Percentiles rank a stretch among this genome's conserved stretches.
Conservation (phyloP, 2,888 invertebrate species). For the Coenonympha arcania region DNA sequence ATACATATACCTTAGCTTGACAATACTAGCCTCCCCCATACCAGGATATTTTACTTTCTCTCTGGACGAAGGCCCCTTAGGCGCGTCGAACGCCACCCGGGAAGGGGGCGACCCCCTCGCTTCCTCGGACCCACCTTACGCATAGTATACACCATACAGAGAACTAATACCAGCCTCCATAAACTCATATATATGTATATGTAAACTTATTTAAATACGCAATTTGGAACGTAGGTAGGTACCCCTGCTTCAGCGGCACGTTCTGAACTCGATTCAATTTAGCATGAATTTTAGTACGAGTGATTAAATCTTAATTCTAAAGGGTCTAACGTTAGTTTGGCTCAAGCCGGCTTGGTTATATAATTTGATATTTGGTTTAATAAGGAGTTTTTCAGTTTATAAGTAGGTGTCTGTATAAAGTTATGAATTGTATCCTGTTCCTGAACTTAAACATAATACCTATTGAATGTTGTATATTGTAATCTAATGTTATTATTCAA, state of each 20-base stretch:
- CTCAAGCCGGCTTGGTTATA: conserved; percentile 12
- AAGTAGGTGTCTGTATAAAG: background rate
- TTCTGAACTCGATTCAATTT: conserved; percentile 57
- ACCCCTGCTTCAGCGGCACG: conserved; percentile 38
- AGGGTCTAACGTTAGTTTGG: conserved; percentile 24
- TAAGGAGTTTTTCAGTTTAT: background rate
- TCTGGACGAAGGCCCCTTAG: conserved; percentile 70
- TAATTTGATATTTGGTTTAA: conserved; percentile 7
- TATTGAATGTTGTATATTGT: too few species aligned
- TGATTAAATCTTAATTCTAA: conserved; percentile 44
- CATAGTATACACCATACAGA: conserved; percentile 68
- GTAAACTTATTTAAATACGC: conserved; percentile 69
- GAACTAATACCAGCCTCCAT: conserved; percentile 71
- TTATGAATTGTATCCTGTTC: too few species aligned
- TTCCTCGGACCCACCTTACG: conserved; percentile 54
- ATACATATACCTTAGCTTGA: conserved; percentile 70
- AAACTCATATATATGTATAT: conserved; percentile 61
- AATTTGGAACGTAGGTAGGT: conserved; percentile 57
- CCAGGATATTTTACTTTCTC: conserved; percentile 72
- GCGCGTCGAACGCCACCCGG: conserved; percentile 53
- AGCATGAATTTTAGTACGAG: conserved; percentile 50
- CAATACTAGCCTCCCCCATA: conserved; percentile 73
- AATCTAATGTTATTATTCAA: too few species aligned
- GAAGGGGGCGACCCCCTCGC: conserved; percentile 36
- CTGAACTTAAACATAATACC: too few species aligned